These are phyloP conservation scores for Hyposmocoma kahamanoa DNA, from an alignment of 1,140 invertebrate species.

Conservation along the genomic window DNA sequence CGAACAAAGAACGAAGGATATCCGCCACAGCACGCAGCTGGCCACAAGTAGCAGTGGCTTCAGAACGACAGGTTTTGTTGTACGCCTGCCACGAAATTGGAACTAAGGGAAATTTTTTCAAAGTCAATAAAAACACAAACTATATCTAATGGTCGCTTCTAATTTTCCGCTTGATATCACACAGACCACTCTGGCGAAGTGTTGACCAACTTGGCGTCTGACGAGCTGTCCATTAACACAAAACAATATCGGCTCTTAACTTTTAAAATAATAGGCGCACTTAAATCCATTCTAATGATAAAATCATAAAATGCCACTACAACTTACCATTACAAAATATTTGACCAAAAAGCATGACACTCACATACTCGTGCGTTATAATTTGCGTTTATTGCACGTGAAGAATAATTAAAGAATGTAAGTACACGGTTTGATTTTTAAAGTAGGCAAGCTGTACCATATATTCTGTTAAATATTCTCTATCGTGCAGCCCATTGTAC, in stretches of 20 bases:
- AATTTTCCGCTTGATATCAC: constrained; percentile 37
- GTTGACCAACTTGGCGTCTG: not conserved
- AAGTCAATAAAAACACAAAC: no score
- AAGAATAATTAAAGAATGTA: no score
- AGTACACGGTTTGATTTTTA: no score
- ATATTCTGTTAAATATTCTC: no score
- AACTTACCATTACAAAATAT: not conserved
- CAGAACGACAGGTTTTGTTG: no score
- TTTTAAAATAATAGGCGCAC: not conserved
- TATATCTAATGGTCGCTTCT: constrained; percentile 24
- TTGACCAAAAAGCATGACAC: not conserved
- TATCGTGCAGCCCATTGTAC: no score
- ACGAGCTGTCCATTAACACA: not conserved
- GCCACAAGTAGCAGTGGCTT: no score
- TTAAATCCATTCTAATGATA: not conserved
- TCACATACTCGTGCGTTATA: not conserved
- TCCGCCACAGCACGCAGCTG: no score
- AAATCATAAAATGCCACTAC: not conserved
- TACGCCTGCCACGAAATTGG: no score
- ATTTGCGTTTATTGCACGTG: not conserved
- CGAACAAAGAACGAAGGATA: no score
- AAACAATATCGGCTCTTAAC: not conserved
- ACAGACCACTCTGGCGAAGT: constrained; percentile 19
- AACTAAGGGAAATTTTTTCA: no score
- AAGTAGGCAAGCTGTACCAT: no score